Conservation (phyloP, 1,140 invertebrate species). For the Drosophila azteca region DNA sequence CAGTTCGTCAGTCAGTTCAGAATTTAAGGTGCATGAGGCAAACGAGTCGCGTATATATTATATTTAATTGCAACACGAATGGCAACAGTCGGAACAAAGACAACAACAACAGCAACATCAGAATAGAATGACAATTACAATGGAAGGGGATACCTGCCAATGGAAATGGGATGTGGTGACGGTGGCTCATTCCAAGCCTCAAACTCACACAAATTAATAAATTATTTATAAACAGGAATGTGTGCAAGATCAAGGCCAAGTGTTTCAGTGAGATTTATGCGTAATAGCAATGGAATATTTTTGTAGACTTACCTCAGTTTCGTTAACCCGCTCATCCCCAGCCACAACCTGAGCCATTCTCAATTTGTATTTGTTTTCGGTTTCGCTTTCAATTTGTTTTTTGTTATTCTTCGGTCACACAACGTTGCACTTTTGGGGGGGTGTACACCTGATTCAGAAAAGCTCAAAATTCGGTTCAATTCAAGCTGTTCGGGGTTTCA, state of each 20-base stretch:
- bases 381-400: slow-evolving; percentile 25
- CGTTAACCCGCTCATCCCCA: slow-evolving; percentile 37
- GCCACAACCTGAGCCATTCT: slow-evolving; percentile 45
- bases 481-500: slow-evolving; percentile 26
- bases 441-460: slow-evolving; percentile 2
- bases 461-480: slow-evolving; percentile 18
- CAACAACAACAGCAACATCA: slow-evolving; percentile 32
- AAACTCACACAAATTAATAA: slow-evolving; percentile 17
- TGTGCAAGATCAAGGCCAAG: slow-evolving; percentile 49
- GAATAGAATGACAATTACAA: slow-evolving; percentile 23
- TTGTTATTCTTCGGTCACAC: slow-evolving; percentile 38
- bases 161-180: slow-evolving; percentile 16
- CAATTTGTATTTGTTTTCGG: slow-evolving; percentile 17
- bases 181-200: neutral
- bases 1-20: slow-evolving; percentile 28
- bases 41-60: slow-evolving; percentile 26
- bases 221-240: slow-evolving; percentile 38
- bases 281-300: slow-evolving; percentile 16
- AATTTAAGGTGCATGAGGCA: slow-evolving; percentile 29
- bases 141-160: slow-evolving; percentile 8
- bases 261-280: neutral
- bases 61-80: slow-evolving; percentile 33
- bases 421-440: slow-evolving; percentile 23
- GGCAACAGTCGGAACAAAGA: slow-evolving; percentile 35
- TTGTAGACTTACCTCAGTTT: slow-evolving; percentile 46